Evolutionary conservation across 2,797 vertebrate species (phyloP), one percentile per base, ranked within the genome.

Genomic region (Propithecus perrieri): DNA sequence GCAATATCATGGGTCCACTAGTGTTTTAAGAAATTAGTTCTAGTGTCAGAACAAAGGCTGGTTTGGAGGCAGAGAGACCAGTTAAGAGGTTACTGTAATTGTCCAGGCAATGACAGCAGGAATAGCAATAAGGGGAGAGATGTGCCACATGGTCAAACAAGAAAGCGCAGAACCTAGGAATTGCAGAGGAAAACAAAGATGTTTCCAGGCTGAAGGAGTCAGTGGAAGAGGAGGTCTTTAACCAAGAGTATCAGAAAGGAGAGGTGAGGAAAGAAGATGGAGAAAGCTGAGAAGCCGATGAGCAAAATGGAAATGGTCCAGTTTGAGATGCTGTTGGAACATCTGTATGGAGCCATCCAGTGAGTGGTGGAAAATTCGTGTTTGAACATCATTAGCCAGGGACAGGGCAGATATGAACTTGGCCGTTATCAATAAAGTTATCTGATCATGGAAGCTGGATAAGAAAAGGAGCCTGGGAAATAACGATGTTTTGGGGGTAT

Each of bases 401-500:
- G 8, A 59, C 9, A n/a, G 6, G 46, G 13, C 41, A 57, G 24
- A 55, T 30, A 20, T 0, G 5, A 69, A 38, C 20, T 12, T 69
- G 35, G 69, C 35, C n/a, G 48, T 74, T 35, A 48, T 28, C 63
- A 41, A 35, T 41, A 72, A 30, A 79, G 81, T 26, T 57, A 38
- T 4, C 12, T 15, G 76, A 55, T 13, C 80, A 5, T 12, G n/a
- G 43, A 41, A 90, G 43, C 65, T 14, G 72, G 33, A 35, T 83
- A 71, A 50, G 69, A 28, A 55, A 59, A 61, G 20, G 3, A 61
- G 1, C 43, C 57, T 67, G 33, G 28, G 43, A 53, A 53, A n/a
- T 33, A 24, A 71, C 4, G 0, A 8, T 46, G 26, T 35, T 67
- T 35, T 15, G 9, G 7, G 28, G 20, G 2, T 43, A 0, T 0